These are phyloP conservation scores for Leptarthrus brevirostris DNA, from an alignment of 2,888 invertebrate genomes.

Conservation along the genomic window DNA sequence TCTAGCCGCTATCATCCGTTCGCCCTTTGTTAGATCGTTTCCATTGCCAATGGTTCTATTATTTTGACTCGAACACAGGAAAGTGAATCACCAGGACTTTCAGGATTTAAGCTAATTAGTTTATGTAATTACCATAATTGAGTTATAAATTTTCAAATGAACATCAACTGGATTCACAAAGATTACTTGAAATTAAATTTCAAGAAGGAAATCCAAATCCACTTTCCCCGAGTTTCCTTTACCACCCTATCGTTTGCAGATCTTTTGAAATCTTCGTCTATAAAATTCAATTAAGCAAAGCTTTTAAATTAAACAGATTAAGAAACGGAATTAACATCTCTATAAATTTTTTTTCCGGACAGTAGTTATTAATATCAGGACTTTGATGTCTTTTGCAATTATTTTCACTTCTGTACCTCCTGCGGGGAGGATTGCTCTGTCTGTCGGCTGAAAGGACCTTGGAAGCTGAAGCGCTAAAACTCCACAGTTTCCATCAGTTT, in stretches of 20 bases:
- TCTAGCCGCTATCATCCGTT: no score
- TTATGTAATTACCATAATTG: conserved; percentile 37
- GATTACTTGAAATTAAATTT: conserved; percentile 35
- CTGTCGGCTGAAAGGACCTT: neutral
- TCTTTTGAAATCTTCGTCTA: neutral
- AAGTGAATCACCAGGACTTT: neutral
- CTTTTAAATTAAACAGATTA: conserved; percentile 45
- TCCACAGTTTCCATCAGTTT: conserved; percentile 32
- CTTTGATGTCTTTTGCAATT: conserved; percentile 47
- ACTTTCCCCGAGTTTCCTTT: neutral
- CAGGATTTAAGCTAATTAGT: neutral
- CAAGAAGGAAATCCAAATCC: conserved; percentile 7
- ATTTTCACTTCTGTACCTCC: neutral
- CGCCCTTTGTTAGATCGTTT: no score
- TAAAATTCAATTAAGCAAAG: conserved; percentile 39
- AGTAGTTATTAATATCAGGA: conserved; percentile 37
- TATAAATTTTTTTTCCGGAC: conserved; percentile 16
- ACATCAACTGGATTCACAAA: conserved; percentile 27
- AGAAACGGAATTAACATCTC: conserved; percentile 29
- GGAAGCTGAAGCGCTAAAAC: conserved; percentile 8
- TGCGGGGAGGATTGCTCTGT: neutral
- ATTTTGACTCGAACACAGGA: no score
- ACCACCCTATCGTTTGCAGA: conserved; percentile 13
- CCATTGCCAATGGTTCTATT: no score
- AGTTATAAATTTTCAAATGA: conserved; percentile 32